Evolutionary conservation across 2,113 vertebrate genomes (phyloP), one percentile per base, ranked within the genome.

Genomic region (Rhabdornis inornatus): DNA sequence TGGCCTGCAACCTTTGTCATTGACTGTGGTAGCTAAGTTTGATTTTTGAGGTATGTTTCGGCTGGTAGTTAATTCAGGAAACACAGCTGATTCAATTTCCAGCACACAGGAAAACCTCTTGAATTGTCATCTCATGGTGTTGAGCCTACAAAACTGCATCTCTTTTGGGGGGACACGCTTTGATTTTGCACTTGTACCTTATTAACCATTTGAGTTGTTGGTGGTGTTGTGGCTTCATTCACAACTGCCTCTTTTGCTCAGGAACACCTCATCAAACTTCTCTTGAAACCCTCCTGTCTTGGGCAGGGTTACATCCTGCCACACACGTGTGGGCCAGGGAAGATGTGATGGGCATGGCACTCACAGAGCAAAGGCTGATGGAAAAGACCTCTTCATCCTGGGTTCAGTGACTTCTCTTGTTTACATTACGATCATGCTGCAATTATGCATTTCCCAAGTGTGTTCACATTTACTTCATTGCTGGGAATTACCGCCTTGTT

Each of bases 311-410:
- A 44, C 16, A 14, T 83, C 59, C 59, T 92, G 21, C 55, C 1
- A 1, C 45, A 31, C 1, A 1, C 11, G 20, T 12, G 27, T 23
- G 5, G 4, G 14, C 45, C 31, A 7, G 49, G 31, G 44, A 39
- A 66, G 52, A 15, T 47, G 7, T 35, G 56, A 35, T 40, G 30
- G 37, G 28, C 6, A 5, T 0, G 0, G 15, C 1, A 3, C 14
- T 68, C 35, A 24, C 9, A 75, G 44, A 31, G 13, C 0, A 9
- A 71, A 30, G 35, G 30, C n/a, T 68, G n/a, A 10, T 77, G 49
- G 68, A 85, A 69, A 85, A 47, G 23, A 42, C 37, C 16, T 15
- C 22, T 65, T 92, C 47, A 28, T 65, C 25, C 28, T 50, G 30
- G 14, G 23, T 39, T 64, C 4, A 8, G 15, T 45, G 42, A 55